Base-by-base conservation (phyloP, 2,797 vertebrate species). In the Ctenopoma multispine region DNA sequence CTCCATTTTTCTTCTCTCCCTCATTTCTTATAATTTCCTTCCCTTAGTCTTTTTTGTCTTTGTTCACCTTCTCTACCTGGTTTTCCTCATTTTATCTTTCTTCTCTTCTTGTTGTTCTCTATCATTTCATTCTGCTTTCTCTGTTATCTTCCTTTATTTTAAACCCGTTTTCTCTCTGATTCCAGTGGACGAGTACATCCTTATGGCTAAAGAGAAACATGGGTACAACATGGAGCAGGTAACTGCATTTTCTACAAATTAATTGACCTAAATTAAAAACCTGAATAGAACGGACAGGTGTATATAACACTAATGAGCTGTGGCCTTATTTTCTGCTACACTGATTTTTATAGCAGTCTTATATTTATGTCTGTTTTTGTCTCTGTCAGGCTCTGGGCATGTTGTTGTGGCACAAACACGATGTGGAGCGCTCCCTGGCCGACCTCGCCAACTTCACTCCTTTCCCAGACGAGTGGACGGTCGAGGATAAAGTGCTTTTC, bases 361-460 rank as follows among this genome's bases (percentile, higher is more conserved):
- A 4, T 18, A 23, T 11, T 10, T 40, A 1, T 4, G 9, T 38
- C 2, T 36, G 2, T 61, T 3, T 18, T n/a, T 50, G 2, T 12
- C 17, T 14, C 15, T 13, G 11, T 10, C 29, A 98, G 96, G 94
- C 96, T 0, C 91, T 98, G 54, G 97, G 97, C n/a, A 98, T 98
- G 97, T 85, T 98, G 3, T 75, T 98, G 38, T 98, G 97, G 97
- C 97, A 98, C 86, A 97, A 97, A 54, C 97, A 98, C 0, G 95
- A 97, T 0, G 96, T 98, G 80, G 97, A 97, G 87, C 96, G 95
- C 68, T 97, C 97, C 0, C 89, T 98, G 68, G 96, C 96, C 0
- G 97, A 98, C 89, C 84, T 98, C 84, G 96, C 96, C 75, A 98
- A 97, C 90, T 98, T 98, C 89, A 98, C 97, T 0, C 97, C 97